phyloP scores from a whole-genome alignment of 1,140 invertebrate genomes.

The Arctopsyche grandis region DNA sequence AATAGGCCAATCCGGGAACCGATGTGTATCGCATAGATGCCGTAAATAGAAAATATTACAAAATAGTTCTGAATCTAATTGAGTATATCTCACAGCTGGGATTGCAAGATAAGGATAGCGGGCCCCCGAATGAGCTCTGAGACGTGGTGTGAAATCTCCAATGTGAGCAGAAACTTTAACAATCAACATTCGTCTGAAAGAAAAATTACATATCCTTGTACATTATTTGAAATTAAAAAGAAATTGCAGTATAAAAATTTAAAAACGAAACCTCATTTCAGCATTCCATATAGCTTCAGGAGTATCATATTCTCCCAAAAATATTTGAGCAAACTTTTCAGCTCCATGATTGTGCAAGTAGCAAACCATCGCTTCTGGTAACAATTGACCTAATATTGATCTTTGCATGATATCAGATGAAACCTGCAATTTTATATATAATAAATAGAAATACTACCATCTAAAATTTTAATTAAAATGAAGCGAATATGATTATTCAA shows the following conservation, averaged over 20 bases:
- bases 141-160: slow-evolving; percentile 94
- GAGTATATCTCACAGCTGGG: slow-evolving; percentile 93
- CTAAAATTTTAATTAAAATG: neutral
- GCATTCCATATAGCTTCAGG: slow-evolving; percentile 97
- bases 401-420: slow-evolving; percentile 84
- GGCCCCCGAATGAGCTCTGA: slow-evolving; percentile 93
- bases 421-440: slow-evolving; percentile 1
- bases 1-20: slow-evolving; percentile 97
- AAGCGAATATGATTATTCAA: neutral
- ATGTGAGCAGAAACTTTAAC: slow-evolving; percentile 97
- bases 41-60: slow-evolving; percentile 98
- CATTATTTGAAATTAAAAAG: neutral
- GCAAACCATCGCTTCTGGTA: slow-evolving; percentile 99
- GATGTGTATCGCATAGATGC: slow-evolving; percentile 90
- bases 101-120: slow-evolving; percentile 98
- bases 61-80: slow-evolving; percentile 96
- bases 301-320: slow-evolving; percentile 98
- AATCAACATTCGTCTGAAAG: slow-evolving; percentile 86
- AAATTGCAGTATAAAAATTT: neutral
- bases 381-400: slow-evolving; percentile 89
- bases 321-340: slow-evolving; percentile 99
- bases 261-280: slow-evolving; percentile 76
- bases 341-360: slow-evolving; percentile 98
- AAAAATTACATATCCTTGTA: slow-evolving; percentile 27
- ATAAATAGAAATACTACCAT: neutral